Evolutionary conservation across 2,113 vertebrate genomes (phyloP).

Genomic region (Dipodomys stephensi): DNA sequence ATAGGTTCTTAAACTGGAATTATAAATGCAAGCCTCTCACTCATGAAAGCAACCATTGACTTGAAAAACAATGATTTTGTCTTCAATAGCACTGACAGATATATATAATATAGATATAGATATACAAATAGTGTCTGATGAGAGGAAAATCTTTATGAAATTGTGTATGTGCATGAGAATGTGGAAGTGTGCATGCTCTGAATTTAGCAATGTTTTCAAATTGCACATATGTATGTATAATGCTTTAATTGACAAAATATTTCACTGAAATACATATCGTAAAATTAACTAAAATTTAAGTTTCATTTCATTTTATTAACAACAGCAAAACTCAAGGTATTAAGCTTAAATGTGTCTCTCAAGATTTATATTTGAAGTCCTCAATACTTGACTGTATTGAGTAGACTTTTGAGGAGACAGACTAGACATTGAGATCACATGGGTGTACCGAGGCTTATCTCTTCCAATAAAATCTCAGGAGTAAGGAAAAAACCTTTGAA

Average conservation of each 20-base stretch:
- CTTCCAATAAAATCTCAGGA: not conserved
- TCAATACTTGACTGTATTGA: not conserved
- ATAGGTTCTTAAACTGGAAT: not conserved
- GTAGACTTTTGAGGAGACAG: not conserved
- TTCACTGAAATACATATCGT: not conserved
- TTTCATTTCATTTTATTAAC: not conserved
- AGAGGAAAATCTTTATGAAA: not conserved
- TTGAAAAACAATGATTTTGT: conserved; percentile 6
- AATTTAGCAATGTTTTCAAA: not conserved
- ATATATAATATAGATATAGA: not conserved
- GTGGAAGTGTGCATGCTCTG: not conserved
- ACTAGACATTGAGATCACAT: not conserved
- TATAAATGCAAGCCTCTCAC: not conserved
- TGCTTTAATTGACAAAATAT: not conserved
- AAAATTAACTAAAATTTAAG: not conserved
- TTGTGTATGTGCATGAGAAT: not conserved
- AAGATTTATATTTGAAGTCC: not conserved
- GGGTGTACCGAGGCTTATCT: not conserved
- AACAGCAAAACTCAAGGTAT: not conserved
- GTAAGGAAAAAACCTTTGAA: not conserved
- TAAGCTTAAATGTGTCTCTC: not conserved
- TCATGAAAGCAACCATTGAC: not conserved
- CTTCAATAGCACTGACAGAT: too few relatives aligned
- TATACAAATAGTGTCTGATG: not conserved
- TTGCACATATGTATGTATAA: not conserved